Conservation (phyloP, 2,888 invertebrate species). For the Tiliacea aurago region DNA sequence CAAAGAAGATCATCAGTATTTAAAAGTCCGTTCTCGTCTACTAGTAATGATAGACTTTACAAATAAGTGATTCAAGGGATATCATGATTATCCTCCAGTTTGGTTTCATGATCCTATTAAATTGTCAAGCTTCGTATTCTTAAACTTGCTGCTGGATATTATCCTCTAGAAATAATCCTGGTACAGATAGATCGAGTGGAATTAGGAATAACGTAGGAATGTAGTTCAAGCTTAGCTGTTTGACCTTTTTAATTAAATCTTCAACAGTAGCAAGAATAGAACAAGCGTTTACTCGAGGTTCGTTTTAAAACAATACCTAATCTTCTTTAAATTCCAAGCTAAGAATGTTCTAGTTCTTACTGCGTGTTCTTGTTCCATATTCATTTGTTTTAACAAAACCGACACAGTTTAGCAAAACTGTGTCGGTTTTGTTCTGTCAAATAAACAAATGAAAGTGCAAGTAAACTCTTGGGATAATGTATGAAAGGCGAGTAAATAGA, state of each 20-base stretch:
- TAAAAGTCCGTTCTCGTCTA: background rate
- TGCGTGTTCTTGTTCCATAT: background rate
- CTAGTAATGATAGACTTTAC: background rate
- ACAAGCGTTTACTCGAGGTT: background rate
- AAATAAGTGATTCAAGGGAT: background rate
- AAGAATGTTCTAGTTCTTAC: background rate
- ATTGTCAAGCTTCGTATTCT: background rate
- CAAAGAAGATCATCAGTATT: no score
- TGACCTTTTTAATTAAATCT: constrained; percentile 32
- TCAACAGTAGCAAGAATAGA: background rate
- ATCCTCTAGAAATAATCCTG: background rate
- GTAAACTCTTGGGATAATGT: background rate
- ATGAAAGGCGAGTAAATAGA: background rate
- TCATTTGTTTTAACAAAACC: constrained; percentile 10
- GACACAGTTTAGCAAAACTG: background rate
- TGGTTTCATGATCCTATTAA: no score
- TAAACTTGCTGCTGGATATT: background rate
- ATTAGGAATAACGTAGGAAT: background rate
- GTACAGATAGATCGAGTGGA: background rate
- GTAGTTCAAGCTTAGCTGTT: background rate
- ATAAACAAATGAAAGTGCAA: background rate
- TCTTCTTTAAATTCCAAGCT: constrained; percentile 4
- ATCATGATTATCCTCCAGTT: no score
- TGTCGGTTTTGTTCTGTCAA: background rate
- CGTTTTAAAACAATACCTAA: constrained; percentile 2